Conservation (phyloP, 64 coral and sea anemone genomes). For the Dendronephthya gigantea region DNA sequence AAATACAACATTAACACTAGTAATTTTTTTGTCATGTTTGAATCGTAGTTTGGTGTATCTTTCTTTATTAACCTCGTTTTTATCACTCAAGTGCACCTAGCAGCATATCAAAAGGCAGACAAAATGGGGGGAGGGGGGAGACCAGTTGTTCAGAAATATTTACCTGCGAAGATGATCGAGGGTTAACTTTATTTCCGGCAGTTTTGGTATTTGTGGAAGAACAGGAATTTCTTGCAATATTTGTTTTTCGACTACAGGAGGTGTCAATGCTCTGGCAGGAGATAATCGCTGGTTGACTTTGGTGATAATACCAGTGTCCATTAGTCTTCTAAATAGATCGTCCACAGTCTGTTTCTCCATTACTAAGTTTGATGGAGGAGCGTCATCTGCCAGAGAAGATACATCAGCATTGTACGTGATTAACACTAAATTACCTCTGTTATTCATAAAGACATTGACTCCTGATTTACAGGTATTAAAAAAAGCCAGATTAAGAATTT, state of each 20-base stretch:
- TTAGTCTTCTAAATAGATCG: conserved; percentile 68
- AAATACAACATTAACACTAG: too few relatives aligned
- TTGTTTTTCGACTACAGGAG: conserved; percentile 24
- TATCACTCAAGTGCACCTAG: not conserved
- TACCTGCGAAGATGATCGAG: conserved; percentile 17
- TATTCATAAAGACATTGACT: too few relatives aligned
- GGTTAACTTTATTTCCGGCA: not conserved
- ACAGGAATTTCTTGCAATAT: not conserved
- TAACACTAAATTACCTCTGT: too few relatives aligned
- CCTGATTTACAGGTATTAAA: too few relatives aligned
- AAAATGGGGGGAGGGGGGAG: too few relatives aligned
- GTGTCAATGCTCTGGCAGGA: conserved; percentile 38
- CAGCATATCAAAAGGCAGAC: too few relatives aligned
- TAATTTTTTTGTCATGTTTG: too few relatives aligned
- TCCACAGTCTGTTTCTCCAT: conserved; percentile 78
- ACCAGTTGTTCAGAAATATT: not conserved
- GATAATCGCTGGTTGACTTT: conserved; percentile 73
- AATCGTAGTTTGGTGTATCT: too few relatives aligned
- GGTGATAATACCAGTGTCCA: conserved; percentile 60
- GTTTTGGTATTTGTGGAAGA: not conserved
- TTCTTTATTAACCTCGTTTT: too few relatives aligned
- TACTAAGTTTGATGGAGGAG: conserved; percentile 69
- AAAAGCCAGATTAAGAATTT: not conserved
- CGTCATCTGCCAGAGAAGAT: not conserved
- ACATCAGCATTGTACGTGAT: too few relatives aligned